A percentile compares a stretch with the other conserved stretches of the same genome.
These are phyloP conservation scores for Subacronicta megacephala DNA, from an alignment of 2,888 invertebrate species.

Conservation along the genomic window DNA sequence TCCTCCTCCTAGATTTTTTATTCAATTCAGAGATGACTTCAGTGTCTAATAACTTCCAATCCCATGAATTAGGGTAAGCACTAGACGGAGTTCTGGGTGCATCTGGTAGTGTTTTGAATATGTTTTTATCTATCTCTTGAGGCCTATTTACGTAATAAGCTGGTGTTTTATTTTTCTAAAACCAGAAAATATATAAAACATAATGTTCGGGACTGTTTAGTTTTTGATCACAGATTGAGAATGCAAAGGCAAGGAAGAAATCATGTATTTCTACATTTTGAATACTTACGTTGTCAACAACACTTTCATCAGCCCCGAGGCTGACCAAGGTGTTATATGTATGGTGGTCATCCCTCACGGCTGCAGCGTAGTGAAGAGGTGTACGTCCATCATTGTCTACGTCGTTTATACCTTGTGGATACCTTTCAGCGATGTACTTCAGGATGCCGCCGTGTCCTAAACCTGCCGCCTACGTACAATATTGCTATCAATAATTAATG, in stretches of 20 bases:
- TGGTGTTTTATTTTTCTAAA: constrained; percentile 95
- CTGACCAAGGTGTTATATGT: constrained; percentile 94
- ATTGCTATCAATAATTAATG: not conserved
- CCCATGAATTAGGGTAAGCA: constrained; percentile 92
- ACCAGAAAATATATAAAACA: constrained; percentile 30
- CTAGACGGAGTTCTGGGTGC: constrained; percentile 94
- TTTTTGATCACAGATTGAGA: constrained; percentile 4
- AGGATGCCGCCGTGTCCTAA: constrained; percentile 93
- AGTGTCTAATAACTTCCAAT: constrained; percentile 92
- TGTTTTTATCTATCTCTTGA: constrained; percentile 93
- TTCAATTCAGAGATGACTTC: constrained; percentile 81
- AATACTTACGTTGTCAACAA: constrained; percentile 94
- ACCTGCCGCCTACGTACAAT: constrained; percentile 92
- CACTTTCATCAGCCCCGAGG: constrained; percentile 95
- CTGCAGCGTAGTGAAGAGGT: constrained; percentile 96
- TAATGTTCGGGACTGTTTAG: not conserved
- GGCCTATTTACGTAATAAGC: constrained; percentile 94
- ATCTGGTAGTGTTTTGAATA: constrained; percentile 93
- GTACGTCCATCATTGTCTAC: constrained; percentile 96
- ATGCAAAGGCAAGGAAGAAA: constrained; percentile 25
- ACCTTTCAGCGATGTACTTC: constrained; percentile 92
- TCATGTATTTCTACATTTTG: not conserved
- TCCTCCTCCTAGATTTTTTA: constrained; percentile 81
- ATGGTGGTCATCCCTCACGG: constrained; percentile 93
- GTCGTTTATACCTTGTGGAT: constrained; percentile 92